Base-by-base conservation (phyloP, 2,113 vertebrate species). In the Tonatia bakeri region DNA sequence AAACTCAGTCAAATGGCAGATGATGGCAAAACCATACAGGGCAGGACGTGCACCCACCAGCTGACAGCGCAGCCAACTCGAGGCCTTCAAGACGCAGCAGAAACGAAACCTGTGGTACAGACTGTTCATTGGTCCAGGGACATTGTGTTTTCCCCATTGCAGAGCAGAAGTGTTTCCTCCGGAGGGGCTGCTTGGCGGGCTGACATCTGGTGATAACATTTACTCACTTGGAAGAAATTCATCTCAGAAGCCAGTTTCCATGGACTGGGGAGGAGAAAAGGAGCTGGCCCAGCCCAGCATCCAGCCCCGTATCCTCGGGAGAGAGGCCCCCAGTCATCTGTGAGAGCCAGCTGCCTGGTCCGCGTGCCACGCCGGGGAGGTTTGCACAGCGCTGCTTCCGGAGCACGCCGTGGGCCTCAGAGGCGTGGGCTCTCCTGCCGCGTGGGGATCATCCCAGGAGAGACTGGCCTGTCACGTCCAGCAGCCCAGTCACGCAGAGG, bases 131-230 rank as follows among this genome's bases (percentile, higher is more conserved):
- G 82, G 79, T 79, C 76, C 70, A 1, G 1, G 24, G 28, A 5
- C 31, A 47, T 45, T 17, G 20, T 90, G 4, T 92, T 96, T 97
- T 94, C 90, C 91, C 88, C 59, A 47, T 12, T 67, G 94, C 65
- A 47, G 95, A 91, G 96, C 76, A 85, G 96, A 97, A 85, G 94
- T 64, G 72, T 88, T 70, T 97, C 96, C 87, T 84, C 90, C 40
- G 94, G 72, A 88, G 64, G 28, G 64, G 24, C 64, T 7, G 9
- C 85, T 87, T 65, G 80, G 59, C 33, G 75, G 96, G 67, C 19
- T 79, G 81, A 89, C 3, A 94, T 97, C 96, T 98, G 97, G 96
- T 93, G 96, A 95, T 97, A 96, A 87, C 96, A 96, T 97, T 96
- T 45, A 81, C 95, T 97, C 4, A 13, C 1, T 67, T 96, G 97